Percentiles rank a stretch among this genome's conserved stretches.
Conservation (phyloP, 2,888 invertebrate species). For the Amblyjoppa fuscipennis region DNA sequence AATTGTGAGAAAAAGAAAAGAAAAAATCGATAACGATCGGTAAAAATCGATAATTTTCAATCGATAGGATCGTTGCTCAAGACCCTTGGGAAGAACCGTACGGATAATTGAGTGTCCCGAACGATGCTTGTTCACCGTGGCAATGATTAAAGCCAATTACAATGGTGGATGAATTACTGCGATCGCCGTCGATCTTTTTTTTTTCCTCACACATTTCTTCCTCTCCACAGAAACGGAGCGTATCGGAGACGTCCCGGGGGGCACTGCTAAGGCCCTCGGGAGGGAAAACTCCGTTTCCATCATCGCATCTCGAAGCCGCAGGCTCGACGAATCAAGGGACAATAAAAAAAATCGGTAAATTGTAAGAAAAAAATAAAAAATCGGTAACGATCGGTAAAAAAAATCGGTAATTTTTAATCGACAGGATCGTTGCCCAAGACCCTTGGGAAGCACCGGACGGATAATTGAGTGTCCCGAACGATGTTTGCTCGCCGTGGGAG, state of each 20-base stretch:
- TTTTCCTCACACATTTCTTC: not conserved
- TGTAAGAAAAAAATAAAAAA: slow-evolving; percentile 4
- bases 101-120: not conserved
- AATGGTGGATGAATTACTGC: not conserved
- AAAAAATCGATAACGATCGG: slow-evolving; percentile 27
- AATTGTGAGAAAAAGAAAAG: not conserved
- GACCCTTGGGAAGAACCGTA: not conserved
- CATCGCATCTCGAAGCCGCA: not conserved
- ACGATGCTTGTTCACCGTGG: not conserved
- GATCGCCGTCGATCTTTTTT: slow-evolving; percentile 64
- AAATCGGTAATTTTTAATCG: slow-evolving; percentile 15
- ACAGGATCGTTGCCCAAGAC: not conserved
- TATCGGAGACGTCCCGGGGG: slow-evolving; percentile 48
- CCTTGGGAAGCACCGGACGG: not conserved
- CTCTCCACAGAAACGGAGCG: slow-evolving; percentile 21
- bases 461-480: slow-evolving; percentile 1
- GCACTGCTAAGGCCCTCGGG: not conserved
- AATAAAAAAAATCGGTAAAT: slow-evolving; percentile 22
- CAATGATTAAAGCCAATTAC: slow-evolving; percentile 52
- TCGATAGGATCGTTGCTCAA: not conserved
- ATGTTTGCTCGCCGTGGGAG: slow-evolving; percentile 3
- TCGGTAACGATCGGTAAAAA: slow-evolving; percentile 15
- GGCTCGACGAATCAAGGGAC: not conserved
- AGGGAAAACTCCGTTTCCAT: not conserved
- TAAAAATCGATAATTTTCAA: slow-evolving; percentile 14